A percentile compares a stretch with the other conserved stretches of the same genome.
Evolutionary conservation across 2,797 vertebrate genomes (phyloP).

Genomic region (Protosalanx chinensis): DNA sequence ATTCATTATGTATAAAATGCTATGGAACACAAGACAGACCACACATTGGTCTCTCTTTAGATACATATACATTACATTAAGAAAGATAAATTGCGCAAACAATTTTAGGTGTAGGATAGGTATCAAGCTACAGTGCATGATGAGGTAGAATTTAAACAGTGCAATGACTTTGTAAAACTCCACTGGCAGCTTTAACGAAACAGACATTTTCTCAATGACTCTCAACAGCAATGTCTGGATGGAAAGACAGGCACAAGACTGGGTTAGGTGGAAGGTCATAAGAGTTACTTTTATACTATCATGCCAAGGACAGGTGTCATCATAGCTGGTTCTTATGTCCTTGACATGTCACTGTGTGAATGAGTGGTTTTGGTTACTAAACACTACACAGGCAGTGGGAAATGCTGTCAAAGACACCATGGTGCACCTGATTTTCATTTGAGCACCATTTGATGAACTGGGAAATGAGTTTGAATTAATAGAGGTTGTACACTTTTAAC

Average conservation of each 20-base stretch:
- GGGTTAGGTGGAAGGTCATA: conserved; percentile 21
- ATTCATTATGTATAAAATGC: conserved; percentile 2
- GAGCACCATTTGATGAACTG: not conserved
- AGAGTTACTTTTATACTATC: conserved; percentile 5
- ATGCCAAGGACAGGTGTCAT: conserved; percentile 15
- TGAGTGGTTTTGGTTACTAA: not conserved
- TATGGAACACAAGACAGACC: not conserved
- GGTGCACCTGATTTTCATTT: conserved; percentile 2
- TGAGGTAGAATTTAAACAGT: not conserved
- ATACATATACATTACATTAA: too few species aligned
- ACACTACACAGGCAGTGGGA: not conserved
- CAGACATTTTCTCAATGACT: conserved; percentile 29
- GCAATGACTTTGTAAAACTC: conserved; percentile 10
- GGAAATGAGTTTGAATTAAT: not conserved
- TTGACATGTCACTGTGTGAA: not conserved
- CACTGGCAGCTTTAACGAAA: conserved; percentile 38
- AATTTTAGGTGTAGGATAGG: too few species aligned
- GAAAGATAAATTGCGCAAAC: too few species aligned
- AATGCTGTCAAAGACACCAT: conserved; percentile 20
- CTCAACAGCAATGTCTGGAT: conserved; percentile 34
- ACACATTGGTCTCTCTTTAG: too few species aligned
- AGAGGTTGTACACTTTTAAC: not conserved
- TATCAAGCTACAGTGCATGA: too few species aligned
- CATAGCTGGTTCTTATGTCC: not conserved
- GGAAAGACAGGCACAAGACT: conserved; percentile 1